Conservation (phyloP, 2,797 vertebrate genomes). For the Philypnodon macrostomus region DNA sequence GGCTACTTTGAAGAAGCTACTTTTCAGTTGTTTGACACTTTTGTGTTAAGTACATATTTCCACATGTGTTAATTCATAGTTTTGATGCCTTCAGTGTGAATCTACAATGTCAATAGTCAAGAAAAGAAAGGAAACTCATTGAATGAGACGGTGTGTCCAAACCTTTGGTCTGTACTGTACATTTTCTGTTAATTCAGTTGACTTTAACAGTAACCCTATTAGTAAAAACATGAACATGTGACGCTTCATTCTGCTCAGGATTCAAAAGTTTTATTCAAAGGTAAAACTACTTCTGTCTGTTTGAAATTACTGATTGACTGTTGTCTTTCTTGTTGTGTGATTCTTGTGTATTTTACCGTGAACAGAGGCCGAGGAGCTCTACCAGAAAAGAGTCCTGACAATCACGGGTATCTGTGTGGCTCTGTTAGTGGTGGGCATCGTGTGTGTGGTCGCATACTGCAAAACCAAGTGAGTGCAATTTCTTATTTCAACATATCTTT, state of each 20-base stretch:
- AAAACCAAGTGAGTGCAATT: slow-evolving; percentile 94
- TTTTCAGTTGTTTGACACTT: too few species aligned
- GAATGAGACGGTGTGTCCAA: too few species aligned
- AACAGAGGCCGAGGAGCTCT: slow-evolving; percentile 96
- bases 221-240: too few species aligned
- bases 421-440: slow-evolving; percentile 95
- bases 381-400: slow-evolving; percentile 98
- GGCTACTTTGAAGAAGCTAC: too few species aligned
- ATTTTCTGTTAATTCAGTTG: not conserved
- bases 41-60: too few species aligned
- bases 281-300: slow-evolving; percentile 15
- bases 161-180: too few species aligned
- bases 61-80: too few species aligned
- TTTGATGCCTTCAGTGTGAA: too few species aligned
- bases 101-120: too few species aligned
- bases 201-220: too few species aligned
- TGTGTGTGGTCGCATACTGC: slow-evolving; percentile 98
- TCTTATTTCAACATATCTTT: not conserved
- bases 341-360: slow-evolving; percentile 37
- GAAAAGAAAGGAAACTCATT: too few species aligned
- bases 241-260: slow-evolving; percentile 53
- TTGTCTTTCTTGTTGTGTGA: too few species aligned
- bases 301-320: slow-evolving; percentile 46
- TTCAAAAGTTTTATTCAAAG: slow-evolving; percentile 29
- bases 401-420: slow-evolving; percentile 98